Evolutionary conservation across 2,113 vertebrate genomes (phyloP), one percentile per base, ranked within the genome.

Genomic region (Astur gentilis): DNA sequence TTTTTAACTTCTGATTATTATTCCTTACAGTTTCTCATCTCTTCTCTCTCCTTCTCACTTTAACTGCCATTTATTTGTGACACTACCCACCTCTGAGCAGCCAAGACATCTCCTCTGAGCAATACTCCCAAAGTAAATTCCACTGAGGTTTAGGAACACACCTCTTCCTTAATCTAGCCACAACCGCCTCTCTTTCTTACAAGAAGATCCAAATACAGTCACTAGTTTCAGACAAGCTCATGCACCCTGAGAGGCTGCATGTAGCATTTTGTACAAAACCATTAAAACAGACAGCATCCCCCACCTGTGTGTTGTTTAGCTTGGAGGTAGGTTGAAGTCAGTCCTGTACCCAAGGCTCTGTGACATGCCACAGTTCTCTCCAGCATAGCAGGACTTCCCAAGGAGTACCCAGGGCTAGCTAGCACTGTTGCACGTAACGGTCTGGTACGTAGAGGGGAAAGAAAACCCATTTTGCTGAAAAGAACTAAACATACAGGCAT

Each of bases 311-410:
- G 27, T 16, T 58, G 13, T 50, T 92, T 42, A 44, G 13, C n/a
- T 60, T 32, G 14, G 44, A 42, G 18, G 18, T 7, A 52, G 78
- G 61, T 20, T 86, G 52, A 61, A 36, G 34, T 49, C 47, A 72
- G 32, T 40, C 47, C 36, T 1, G 0, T 25, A 45, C 47, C 50
- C 17, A 44, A 50, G 49, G 23, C 47, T 71, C 36, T 72, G 93
- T 81, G 34, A 97, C 97, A 96, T 87, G 71, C 91, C 96, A 85
- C 94, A 4, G 96, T 83, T 42, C 96, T 97, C 57, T 98, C 94
- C 90, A 98, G 95, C 47, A 97, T 86, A 38, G 96, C 98, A 94
- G 98, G 97, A 40, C 57, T 98, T 98, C 84, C 98, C 98, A 2
- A 44, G 98, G 98, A 90, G 98, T 98, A 92, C 96, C 23, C 1